Evolutionary conservation across 1,140 invertebrate species (phyloP).

Genomic region (Bicyclus anynana): DNA sequence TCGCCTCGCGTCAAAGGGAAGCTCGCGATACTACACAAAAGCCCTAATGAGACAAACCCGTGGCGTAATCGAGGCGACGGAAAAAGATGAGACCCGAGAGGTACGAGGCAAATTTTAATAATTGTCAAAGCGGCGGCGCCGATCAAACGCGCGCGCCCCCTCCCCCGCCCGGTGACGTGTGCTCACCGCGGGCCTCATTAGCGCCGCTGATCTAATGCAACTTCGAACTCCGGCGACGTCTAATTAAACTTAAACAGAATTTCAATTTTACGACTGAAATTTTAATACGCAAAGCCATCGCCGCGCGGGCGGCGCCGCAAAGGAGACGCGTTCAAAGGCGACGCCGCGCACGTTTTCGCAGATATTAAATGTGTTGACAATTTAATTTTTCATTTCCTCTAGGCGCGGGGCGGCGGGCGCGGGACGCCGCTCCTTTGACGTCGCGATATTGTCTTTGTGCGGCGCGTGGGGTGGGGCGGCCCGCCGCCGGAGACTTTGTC

Average conservation of each 20-base stretch:
- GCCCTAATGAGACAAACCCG: conserved; percentile 76
- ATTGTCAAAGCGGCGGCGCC: conserved; percentile 75
- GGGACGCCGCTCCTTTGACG: conserved; percentile 70
- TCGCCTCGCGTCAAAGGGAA: conserved; percentile 62
- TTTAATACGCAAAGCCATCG: conserved; percentile 69
- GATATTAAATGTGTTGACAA: conserved; percentile 77
- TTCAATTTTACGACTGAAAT: conserved; percentile 72
- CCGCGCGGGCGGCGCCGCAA: conserved; percentile 56
- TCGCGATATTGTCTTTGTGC: conserved; percentile 77
- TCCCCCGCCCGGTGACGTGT: conserved; percentile 46
- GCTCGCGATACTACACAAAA: conserved; percentile 71
- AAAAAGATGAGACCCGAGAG: conserved; percentile 75
- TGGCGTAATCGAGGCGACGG: conserved; percentile 75
- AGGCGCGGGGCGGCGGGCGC: conserved; percentile 53
- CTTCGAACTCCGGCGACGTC: conserved; percentile 65
- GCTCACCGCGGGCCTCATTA: conserved; percentile 67
- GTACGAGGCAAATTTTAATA: conserved; percentile 77
- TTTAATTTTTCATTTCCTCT: conserved; percentile 77
- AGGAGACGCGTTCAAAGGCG: conserved; percentile 68
- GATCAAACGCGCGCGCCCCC: conserved; percentile 62
- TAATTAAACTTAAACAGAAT: conserved; percentile 74
- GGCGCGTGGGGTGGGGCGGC: conserved; percentile 64
- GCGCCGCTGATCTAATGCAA: conserved; percentile 68
- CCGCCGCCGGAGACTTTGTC: conserved; percentile 72
- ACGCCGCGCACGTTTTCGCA: conserved; percentile 73